Base-by-base conservation (phyloP, 2,797 vertebrate genomes). In the Tiaroga cobitis region DNA sequence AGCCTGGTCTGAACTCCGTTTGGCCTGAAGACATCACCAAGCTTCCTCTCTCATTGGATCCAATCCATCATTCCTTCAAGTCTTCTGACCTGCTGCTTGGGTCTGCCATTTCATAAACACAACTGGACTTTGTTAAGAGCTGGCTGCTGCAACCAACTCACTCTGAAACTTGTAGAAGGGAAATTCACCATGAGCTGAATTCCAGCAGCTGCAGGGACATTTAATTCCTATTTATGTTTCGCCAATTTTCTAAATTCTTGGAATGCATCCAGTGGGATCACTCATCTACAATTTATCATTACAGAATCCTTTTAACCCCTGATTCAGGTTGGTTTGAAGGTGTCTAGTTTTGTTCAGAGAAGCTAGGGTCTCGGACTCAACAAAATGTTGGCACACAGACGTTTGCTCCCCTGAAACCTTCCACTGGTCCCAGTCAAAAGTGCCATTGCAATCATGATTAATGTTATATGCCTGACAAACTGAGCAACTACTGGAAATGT, bases 41-140 rank as follows among this genome's bases (percentile, higher is more conserved):
- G 80, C 74, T 81, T 85, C 73, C 69, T 85, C 69, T 56, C 37
- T 83, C 83, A 85, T 85, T 88, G 82, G 63, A 86, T 87, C 90
- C 87, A 89, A 92, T 92, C 81, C 90, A 90, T 91, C 89, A 88
- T 86, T 81, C 84, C 84, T n/a, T 80, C 41, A 67, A 89, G 83
- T 74, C 80, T 61, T 89, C 81, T 89, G 83, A 86, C 84, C 69
- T 79, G 56, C 51, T 84, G 75, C 84, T 87, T 78, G 77, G 80
- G 83, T 81, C 43, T 88, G 82, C 72, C 39, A 72, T 89, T 90
- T 89, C 39, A 82, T 90, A 91, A 88, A 89, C 87, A 89, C 87
- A 89, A 91, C 89, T 91, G 89, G 90, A 90, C 89, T 90, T 90
- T 90, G 88, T 92, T 89, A 90, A 82, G 80, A 82, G 49, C 89